Evolutionary conservation across 2,797 vertebrate species (phyloP), one percentile per base, ranked within the genome.

Genomic region (Chromis chromis): DNA sequence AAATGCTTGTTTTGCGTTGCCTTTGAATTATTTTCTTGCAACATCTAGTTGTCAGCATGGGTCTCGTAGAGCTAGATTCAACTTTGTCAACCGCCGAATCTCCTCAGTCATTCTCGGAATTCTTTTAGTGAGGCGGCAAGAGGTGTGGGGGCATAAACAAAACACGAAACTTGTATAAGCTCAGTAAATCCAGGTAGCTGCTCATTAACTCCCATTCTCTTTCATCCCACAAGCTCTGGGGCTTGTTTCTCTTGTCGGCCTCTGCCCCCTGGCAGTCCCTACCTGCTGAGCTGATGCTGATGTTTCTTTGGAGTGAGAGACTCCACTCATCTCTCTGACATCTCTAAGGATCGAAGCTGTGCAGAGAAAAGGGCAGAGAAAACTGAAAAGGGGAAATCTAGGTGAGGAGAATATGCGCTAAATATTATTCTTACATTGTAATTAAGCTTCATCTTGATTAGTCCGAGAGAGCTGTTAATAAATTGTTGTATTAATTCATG

Each of bases 131-230:
- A 81, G 50, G 55, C 65, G 68, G 63, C n/a, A n/a, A 74, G 19
- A 58, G 72, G 73, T 33, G 33, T 12, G 28, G 52, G 19, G 55
- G 24, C 74, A 65, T 67, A 57, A 77, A 79, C 65, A 76, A 83
- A 89, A 86, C 76, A 77, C 2, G 48, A 52, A 53, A 69, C 65
- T 65, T 60, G 40, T 70, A 73, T 70, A 72, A 74, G 56, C 73
- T 58, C 21, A 49, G 80, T 79, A 78, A 81, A 87, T 67, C 70
- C 79, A 80, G 76, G 65, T 91, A 86, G 78, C 70, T 85, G 65
- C 86, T 92, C 86, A 90, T 93, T 91, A 91, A 80, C 81, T 86
- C 76, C 17, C 17, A 60, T 83, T 91, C 84, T 78, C 82, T 88
- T 90, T 93, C 68, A 88, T 91, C 85, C 71, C 55, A 67, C 50